Evolutionary conservation across 2,113 vertebrate genomes (phyloP), one percentile per base, ranked within the genome.

Genomic region (Datnioides undecimradiatus): DNA sequence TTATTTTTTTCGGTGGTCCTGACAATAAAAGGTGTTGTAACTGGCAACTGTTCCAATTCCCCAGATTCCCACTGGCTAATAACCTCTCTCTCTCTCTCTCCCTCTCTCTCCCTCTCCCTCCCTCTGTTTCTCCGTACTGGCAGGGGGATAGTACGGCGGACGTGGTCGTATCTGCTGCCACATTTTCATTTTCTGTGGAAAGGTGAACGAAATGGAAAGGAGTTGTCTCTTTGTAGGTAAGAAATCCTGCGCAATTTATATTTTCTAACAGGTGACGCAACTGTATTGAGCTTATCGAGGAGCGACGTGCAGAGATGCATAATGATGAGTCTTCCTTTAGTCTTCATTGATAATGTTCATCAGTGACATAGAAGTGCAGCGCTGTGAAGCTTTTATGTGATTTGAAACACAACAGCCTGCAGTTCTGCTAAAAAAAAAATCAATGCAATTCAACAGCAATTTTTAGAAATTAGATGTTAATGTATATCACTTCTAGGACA

Each of bases 161-260:
- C 71, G 73, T 64, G 41, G 40, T 80, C 59, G 23, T 38, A 4
- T 83, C 31, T 85, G 33, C 66, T 31, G 51, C 45, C 71, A 68
- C 84, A 80, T 85, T 89, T 86, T 45, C 16, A 55, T 75, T 81
- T 79, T 62, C 36, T 49, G 38, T 52, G 74, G 69, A 84, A 72
- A 87, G 78, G 77, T 73, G 86, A 79, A 63, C 81, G 78, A 82
- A 67, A 93, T 93, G 90, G 88, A 89, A 77, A 87, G 69, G 80
- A 90, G 76, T 70, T 76, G 25, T 77, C 49, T 60, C 45, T 70
- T 82, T 88, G 10, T 76, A 90, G 91, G 92, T 93, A 89, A 90
- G 90, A 45, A 40, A 76, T 23, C 2, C 3, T 5, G 21, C 58
- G 0, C 29, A 4, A 25, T 55, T 67, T 64, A 0, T 25, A 11